Evolutionary conservation across 2,888 invertebrate species (phyloP), one percentile per base, ranked within the genome.

Genomic region (Gibbula magus): DNA sequence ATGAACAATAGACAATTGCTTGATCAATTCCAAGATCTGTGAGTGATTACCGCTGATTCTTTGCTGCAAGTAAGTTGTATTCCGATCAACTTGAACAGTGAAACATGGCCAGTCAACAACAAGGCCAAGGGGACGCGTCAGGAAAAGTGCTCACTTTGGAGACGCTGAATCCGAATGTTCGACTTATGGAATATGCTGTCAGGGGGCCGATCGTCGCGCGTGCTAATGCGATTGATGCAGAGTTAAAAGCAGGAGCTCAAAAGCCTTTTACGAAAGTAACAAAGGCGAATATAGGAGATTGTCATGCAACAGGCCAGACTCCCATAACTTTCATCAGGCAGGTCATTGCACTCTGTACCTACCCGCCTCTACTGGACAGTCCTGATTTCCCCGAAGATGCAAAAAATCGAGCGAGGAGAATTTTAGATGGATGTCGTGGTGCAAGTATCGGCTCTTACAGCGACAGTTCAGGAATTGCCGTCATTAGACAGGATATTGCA

Each of bases 271-370:
- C 95, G 81, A 96, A 95, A 93, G 98, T 99, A 78, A 97, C 99
- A 91, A 96, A 96, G 90, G 98, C 99, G 0, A 99, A 99, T 93
- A 98, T 99, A 90, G 99, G 99, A 32, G 99, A 99, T 94, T 98
- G 98, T 79, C 99, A 99, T 94, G 99, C 99, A 0, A 98, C 98
- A 96, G 98, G 98, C 20, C 98, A 99, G 93, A 93, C 94, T 70
- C 99, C 99, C n/a, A 96, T 99, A 88, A 99, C 98, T 0, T 99
- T 97, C 93, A 95, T 99, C 86, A 94, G 99, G 89, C 98, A 99
- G 95, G 95, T 99, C 35, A 90, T 99, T 88, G 96, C 97, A 0
- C 93, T 97, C 81, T 95, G 96, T 29, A 93, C 96, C 0, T 94
- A 95, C 83, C 98, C 98, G 0, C 93, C 89, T 18, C 82, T 91